phyloP scores from a whole-genome alignment of 1,140 invertebrate genomes.

The Andricus grossulariae region DNA sequence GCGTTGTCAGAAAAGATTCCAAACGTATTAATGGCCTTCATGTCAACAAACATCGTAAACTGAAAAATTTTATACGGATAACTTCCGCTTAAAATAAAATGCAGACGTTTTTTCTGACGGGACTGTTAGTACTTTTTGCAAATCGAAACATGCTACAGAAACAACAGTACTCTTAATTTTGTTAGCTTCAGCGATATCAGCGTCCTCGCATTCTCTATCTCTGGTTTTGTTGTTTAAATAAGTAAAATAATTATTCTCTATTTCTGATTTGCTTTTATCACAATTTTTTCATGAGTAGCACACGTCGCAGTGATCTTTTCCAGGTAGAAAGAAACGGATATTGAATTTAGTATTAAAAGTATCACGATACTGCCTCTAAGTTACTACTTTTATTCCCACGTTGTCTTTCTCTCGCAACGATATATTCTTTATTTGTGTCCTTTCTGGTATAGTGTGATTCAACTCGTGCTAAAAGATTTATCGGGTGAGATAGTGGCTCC shows the following conservation, averaged over 20 bases:
- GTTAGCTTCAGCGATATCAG: no score
- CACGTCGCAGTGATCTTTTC: neutral
- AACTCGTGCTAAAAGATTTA: conserved; percentile 8
- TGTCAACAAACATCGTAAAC: no score
- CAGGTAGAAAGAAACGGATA: neutral
- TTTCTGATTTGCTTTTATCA: neutral
- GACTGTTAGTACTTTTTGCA: no score
- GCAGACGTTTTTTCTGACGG: no score
- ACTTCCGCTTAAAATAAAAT: no score
- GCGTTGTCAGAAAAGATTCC: conserved; percentile 20
- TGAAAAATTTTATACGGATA: no score
- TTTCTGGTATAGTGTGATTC: conserved; percentile 28
- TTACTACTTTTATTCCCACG: neutral
- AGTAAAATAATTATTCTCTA: neutral
- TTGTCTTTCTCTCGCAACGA: neutral
- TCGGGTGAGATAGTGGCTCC: no score
- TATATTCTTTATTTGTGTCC: conserved; percentile 11
- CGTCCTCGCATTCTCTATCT: no score
- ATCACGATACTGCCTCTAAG: neutral
- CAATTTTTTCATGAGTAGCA: conserved; percentile 1
- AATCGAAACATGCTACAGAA: no score
- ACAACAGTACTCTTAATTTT: no score
- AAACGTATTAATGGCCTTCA: neutral
- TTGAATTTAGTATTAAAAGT: no score
- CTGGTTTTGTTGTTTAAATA: neutral